Evolutionary conservation across 1,140 invertebrate species (phyloP), one percentile per base, ranked within the genome.

Genomic region (Andrena cerasifolii): DNA sequence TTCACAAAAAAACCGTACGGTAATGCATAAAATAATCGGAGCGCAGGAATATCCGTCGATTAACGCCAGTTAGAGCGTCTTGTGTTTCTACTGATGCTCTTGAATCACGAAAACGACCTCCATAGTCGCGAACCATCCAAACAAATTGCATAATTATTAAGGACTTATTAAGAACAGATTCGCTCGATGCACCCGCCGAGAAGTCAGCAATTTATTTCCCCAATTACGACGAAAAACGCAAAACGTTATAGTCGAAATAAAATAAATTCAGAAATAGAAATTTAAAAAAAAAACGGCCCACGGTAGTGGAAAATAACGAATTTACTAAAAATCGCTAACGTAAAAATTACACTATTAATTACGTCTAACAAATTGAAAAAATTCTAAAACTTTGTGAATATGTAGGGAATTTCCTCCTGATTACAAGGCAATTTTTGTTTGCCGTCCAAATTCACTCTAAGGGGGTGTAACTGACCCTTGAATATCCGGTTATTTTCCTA

Each of bases 21-120:
- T 58, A 59, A 58, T 59, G 21, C 18, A 18, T 40, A 47, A 75
- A 75, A 67, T 56, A 75, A 75, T 75, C 63, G 62, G 62, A 67
- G 49, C 62, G 62, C 33, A 74, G 6, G 71, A 65, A 74, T 36
- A 56, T 18, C 31, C 16, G 68, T 59, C 28, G 36, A 65, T 74
- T 66, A 54, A 45, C 51, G 51, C 36, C n/a, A n/a, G 26, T 43
- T 43, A 24, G 21, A 62, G 36, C 40, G 21, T 18, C 21, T 47
- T 40, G 28, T 53, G 21, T 74, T 56, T 58, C 53, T 31, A 54
- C 31, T 74, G n/a, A 21, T 47, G 14, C n/a, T 26, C 8, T 31
- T n/a, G 26, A 65, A 63, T 45, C 43, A 53, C 21, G 24, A 51
- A 53, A 51, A 63, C 16, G 58, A 49, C 58, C 58, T 63, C 14